Evolutionary conservation across 2,113 vertebrate genomes (phyloP).

Genomic region (Ranitomeya imitator): DNA sequence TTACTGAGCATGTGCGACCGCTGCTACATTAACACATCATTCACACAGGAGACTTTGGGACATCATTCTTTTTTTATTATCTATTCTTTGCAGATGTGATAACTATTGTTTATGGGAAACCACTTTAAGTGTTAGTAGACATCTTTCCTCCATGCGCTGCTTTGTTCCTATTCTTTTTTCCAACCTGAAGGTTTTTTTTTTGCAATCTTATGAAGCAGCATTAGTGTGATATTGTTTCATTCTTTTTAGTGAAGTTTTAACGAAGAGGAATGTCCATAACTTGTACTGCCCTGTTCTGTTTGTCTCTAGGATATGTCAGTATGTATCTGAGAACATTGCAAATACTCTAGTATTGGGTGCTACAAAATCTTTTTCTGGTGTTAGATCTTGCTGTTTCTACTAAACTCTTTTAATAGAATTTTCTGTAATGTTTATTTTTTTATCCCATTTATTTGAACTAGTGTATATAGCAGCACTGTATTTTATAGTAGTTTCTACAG

Average conservation of each 20-base stretch:
- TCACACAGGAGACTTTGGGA: too few species aligned
- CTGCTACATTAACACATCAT: too few species aligned
- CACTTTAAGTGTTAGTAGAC: neutral
- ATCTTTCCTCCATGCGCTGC: neutral
- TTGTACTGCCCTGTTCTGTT: neutral
- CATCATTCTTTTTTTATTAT: too few species aligned
- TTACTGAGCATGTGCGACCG: too few species aligned
- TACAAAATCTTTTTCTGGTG: slow-evolving; percentile 9
- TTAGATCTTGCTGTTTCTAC: neutral
- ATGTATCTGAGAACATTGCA: neutral
- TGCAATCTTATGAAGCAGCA: too few species aligned
- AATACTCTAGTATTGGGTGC: slow-evolving; percentile 5
- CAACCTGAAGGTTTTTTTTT: neutral
- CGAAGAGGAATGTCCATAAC: neutral
- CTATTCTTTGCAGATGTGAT: too few species aligned
- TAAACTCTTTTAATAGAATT: slow-evolving; percentile 9
- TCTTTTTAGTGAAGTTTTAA: neutral
- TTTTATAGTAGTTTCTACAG: slow-evolving; percentile 13
- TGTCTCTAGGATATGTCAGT: neutral
- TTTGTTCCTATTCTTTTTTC: neutral
- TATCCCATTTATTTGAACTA: neutral
- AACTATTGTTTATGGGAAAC: too few species aligned
- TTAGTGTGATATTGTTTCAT: neutral
- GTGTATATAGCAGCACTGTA: slow-evolving; percentile 16
- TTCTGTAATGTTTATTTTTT: neutral